Percentiles rank a stretch among this genome's conserved stretches.
phyloP scores from a whole-genome alignment of 2,888 invertebrate species.

The Caenorhabditis zanzibari region DNA sequence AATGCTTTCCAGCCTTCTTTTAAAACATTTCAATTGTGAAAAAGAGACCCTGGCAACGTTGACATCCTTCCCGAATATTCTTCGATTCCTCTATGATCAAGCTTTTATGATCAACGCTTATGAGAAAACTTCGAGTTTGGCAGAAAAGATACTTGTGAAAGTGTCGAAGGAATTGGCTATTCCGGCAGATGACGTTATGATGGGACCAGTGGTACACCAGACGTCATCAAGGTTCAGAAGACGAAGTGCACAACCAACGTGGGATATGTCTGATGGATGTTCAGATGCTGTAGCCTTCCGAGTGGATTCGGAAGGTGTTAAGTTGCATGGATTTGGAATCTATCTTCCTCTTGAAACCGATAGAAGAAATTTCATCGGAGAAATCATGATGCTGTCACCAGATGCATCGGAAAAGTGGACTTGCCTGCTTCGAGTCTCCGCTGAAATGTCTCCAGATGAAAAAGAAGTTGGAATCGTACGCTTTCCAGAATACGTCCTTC shows the following conservation, averaged over 20 bases:
- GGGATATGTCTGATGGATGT: conserved; percentile 98
- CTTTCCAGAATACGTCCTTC: conserved; percentile 65
- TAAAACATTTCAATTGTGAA: conserved; percentile 86
- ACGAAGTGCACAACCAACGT: conserved; percentile 92
- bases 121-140: conserved; percentile 55
- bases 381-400: conserved; percentile 62
- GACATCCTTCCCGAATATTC: conserved; percentile 74
- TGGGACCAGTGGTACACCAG: conserved; percentile 85
- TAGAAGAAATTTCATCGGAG: conserved; percentile 46
- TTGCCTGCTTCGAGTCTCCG: conserved; percentile 38
- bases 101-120: conserved; percentile 65
- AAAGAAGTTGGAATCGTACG: conserved; percentile 66
- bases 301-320: conserved; percentile 93
- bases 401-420: conserved; percentile 63
- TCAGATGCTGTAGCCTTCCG: conserved; percentile 90
- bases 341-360: conserved; percentile 68
- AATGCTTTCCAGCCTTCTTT: conserved; percentile 90
- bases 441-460: conserved; percentile 58
- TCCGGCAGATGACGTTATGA: conserved; percentile 60
- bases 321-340: conserved; percentile 87
- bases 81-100: conserved; percentile 79
- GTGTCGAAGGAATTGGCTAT: conserved; percentile 88
- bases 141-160: conserved; percentile 85
- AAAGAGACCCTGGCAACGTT: conserved; percentile 58
- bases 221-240: conserved; percentile 88